Evolutionary conservation across 2,113 vertebrate species (phyloP), one percentile per base, ranked within the genome.

Genomic region (Nasalis larvatus): DNA sequence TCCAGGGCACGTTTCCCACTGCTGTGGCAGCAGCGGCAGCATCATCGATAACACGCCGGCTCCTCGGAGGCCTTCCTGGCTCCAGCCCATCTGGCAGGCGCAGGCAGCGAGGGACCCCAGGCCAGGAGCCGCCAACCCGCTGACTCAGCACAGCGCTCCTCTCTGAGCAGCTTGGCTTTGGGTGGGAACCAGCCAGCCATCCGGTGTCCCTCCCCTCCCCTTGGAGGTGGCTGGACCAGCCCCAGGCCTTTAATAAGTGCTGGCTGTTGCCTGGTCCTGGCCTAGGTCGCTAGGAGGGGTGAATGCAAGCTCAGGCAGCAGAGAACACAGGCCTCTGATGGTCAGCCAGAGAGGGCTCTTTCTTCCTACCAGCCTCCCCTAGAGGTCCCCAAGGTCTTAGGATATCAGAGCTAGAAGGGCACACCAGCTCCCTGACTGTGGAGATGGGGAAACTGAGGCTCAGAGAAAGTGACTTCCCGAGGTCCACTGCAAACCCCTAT

Each of bases 61-160:
- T 99, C 99, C 99, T 98, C 98, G 95, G 98, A 98, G 99, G 98
- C 95, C 98, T 96, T 98, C 98, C 99, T 99, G 99, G 98, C 98
- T 97, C 83, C 60, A 66, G 96, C 89, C 98, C 99, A 99, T 99
- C 99, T 99, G 99, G 99, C 99, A 99, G 98, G 98, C 98, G 88
- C 90, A 69, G 96, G 96, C 14, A 73, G 99, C 99, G 99, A 99
- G 98, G 98, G 99, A 99, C 99, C 99, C 98, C 97, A 94, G 98
- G 98, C 98, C 99, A 98, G 98, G 99, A 99, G 58, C 73, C 98
- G 99, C 99, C 97, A 98, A 99, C 99, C 98, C 99, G 99, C 99
- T 99, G 99, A 99, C 98, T 99, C 99, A 98, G 99, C 99, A 99
- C 98, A 99, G 99, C 98, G 98, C 81, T 94, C 99, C 99, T 99